phyloP scores from a whole-genome alignment of 2,113 vertebrate species.

The Mormoops blainvillei region DNA sequence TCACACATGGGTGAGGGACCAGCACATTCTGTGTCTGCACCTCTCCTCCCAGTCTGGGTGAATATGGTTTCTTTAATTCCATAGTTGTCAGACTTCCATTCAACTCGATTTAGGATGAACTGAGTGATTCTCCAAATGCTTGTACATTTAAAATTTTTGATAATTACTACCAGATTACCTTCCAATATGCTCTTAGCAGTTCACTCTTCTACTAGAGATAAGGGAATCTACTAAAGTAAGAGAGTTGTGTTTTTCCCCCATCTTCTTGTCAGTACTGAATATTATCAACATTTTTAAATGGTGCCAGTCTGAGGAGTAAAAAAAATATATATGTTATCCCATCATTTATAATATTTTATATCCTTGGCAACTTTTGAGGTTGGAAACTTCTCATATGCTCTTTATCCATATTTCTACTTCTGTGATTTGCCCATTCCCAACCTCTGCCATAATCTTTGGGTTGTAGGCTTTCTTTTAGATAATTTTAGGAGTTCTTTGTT shows the following conservation, averaged over 20 bases:
- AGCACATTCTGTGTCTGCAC: no score
- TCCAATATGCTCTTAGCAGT: neutral
- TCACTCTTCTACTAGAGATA: neutral
- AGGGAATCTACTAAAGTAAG: neutral
- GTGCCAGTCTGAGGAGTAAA: neutral
- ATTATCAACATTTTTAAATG: neutral
- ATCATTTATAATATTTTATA: neutral
- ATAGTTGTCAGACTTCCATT: no score
- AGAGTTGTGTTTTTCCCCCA: neutral
- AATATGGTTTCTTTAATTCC: no score
- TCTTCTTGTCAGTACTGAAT: neutral
- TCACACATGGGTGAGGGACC: no score
- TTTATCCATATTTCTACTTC: neutral
- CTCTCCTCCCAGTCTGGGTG: no score
- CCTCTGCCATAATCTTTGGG: neutral
- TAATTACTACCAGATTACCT: neutral
- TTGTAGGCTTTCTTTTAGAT: neutral
- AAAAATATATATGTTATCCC: neutral
- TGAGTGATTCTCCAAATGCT: neutral
- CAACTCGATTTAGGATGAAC: no score
- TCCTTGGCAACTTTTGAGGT: neutral
- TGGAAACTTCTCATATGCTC: neutral
- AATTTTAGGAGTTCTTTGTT: neutral
- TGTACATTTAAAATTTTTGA: neutral
- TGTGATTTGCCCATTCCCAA: neutral